Evolutionary conservation across 2,113 vertebrate genomes (phyloP).

Genomic region (Mobula hypostoma): DNA sequence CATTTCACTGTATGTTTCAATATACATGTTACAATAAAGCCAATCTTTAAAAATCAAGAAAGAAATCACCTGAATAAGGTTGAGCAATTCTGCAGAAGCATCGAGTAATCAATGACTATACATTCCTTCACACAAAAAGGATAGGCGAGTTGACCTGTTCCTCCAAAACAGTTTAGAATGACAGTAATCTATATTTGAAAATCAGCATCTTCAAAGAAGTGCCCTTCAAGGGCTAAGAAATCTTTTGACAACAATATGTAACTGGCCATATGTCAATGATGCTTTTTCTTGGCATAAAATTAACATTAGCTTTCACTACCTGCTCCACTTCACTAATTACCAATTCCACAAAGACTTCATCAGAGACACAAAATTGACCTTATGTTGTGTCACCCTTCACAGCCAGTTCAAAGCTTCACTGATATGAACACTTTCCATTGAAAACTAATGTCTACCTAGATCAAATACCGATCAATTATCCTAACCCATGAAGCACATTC

Average conservation of each 20-base stretch:
- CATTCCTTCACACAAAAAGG: not conserved
- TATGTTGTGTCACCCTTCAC: not conserved
- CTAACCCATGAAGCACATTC: not conserved
- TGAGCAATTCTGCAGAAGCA: not conserved
- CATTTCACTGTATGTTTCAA: too few relatives aligned
- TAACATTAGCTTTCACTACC: not conserved
- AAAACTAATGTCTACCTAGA: not conserved
- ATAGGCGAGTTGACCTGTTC: not conserved
- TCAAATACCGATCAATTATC: not conserved
- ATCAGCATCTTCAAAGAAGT: not conserved
- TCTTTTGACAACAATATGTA: not conserved
- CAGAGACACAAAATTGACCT: not conserved
- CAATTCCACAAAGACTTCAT: not conserved
- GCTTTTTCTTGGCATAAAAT: not conserved
- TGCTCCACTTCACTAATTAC: not conserved
- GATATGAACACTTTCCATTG: conserved; percentile 2
- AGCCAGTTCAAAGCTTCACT: not conserved
- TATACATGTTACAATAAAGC: too few relatives aligned
- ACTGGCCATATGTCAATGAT: not conserved
- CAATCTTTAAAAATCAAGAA: not conserved
- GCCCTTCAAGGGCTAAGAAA: not conserved
- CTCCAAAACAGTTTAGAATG: not conserved
- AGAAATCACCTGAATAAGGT: not conserved
- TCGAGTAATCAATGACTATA: too few relatives aligned
- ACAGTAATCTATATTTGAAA: not conserved